A percentile compares a stretch with the other conserved stretches of the same genome.
phyloP scores from a whole-genome alignment of 2,113 vertebrate genomes.

The Atlantisia rogersi region DNA sequence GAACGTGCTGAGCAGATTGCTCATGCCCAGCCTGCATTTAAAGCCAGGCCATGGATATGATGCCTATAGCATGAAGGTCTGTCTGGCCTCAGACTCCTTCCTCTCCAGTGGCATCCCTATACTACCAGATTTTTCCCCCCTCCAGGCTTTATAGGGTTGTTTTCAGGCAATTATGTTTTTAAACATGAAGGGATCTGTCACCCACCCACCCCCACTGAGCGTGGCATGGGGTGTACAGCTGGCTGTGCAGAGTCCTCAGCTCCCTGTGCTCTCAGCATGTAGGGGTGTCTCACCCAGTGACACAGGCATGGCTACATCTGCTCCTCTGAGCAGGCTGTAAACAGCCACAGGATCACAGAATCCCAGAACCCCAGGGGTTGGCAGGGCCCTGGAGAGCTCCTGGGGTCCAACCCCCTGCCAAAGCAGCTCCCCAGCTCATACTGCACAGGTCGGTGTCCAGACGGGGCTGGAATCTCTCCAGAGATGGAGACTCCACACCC shows the following conservation, averaged over 20 bases:
- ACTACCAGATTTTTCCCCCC: not conserved
- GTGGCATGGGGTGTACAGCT: accelerated
- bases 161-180: not conserved
- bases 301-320: not conserved
- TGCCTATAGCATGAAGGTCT: accelerated
- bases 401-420: no score
- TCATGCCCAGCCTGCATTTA: not conserved
- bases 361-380: no score
- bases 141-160: not conserved
- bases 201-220: not conserved
- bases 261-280: not conserved
- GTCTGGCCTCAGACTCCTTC: not conserved
- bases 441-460: no score
- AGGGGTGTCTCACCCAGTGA: not conserved
- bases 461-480: no score
- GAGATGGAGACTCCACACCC: no score
- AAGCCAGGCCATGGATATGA: not conserved
- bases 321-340: not conserved
- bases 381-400: no score
- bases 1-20: not conserved
- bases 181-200: not conserved
- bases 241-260: not conserved
- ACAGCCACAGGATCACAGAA: not conserved
- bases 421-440: no score
- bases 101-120: not conserved